These are phyloP conservation scores for Brachionus plicatilis DNA, from an alignment of 1,140 invertebrate genomes.

Conservation along the genomic window DNA sequence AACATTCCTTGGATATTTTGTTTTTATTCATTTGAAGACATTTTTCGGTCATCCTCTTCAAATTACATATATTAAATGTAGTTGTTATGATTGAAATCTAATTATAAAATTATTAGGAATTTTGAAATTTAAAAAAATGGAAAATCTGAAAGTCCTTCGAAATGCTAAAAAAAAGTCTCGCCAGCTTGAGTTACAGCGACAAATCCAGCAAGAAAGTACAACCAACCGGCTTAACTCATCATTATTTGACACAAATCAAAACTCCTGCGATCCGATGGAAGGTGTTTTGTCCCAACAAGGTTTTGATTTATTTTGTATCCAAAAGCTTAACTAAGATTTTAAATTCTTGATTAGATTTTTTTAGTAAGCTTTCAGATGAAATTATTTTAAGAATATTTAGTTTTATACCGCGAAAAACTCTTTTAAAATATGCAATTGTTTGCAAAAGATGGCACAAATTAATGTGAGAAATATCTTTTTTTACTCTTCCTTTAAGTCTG, in stretches of 20 bases:
- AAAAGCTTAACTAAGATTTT: not conserved
- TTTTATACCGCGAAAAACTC: constrained; percentile 70
- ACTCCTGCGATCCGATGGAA: not conserved
- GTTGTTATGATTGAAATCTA: not conserved
- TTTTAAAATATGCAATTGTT: constrained; percentile 66
- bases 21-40: not conserved
- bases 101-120: not conserved
- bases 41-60: not conserved
- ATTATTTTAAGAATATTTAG: constrained; percentile 73
- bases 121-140: not conserved
- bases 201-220: not conserved
- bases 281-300: not conserved
- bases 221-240: not conserved
- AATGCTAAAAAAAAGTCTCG: constrained; percentile 4
- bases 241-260: not conserved
- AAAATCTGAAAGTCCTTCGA: constrained; percentile 5
- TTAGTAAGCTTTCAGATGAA: constrained; percentile 68
- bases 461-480: constrained; percentile 54
- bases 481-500: not conserved
- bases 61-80: not conserved
- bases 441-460: constrained; percentile 68
- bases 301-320: not conserved
- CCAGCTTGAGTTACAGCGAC: not conserved
- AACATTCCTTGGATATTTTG: not conserved
- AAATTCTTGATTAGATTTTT: constrained; percentile 45